These are phyloP conservation scores for Mechanitis mazaeus DNA, from an alignment of 2,888 invertebrate species.

Conservation along the genomic window DNA sequence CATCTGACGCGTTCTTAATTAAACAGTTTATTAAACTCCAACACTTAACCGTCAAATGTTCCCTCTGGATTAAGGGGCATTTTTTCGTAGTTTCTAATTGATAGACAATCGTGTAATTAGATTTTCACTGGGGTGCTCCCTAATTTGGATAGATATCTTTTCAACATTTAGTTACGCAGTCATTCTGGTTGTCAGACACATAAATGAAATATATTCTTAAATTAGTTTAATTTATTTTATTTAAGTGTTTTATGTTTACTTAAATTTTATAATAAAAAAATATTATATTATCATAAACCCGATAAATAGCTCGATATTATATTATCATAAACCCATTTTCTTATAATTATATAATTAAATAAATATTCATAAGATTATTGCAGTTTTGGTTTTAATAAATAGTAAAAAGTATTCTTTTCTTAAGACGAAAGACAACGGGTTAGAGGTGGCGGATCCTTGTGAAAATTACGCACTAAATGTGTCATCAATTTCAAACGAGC, in stretches of 20 bases:
- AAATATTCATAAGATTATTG: too few species aligned
- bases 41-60: slow-evolving; percentile 64
- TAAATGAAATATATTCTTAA: slow-evolving; percentile 20
- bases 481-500: slow-evolving; percentile 55
- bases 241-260: not conserved
- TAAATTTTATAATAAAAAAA: too few species aligned
- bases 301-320: too few species aligned
- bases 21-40: slow-evolving; percentile 72
- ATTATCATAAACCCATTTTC: too few species aligned
- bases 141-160: slow-evolving; percentile 36
- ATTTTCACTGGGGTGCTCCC: slow-evolving; percentile 49
- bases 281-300: too few species aligned
- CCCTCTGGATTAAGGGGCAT: slow-evolving; percentile 47
- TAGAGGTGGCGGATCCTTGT: slow-evolving; percentile 42
- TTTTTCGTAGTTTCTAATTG: slow-evolving; percentile 52
- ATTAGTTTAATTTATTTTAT: slow-evolving; percentile 7
- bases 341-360: too few species aligned
- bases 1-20: slow-evolving; percentile 65
- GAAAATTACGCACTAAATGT: slow-evolving; percentile 51
- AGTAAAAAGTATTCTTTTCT: not conserved
- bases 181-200: slow-evolving; percentile 28
- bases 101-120: slow-evolving; percentile 60
- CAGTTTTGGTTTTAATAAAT: too few species aligned
- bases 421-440: slow-evolving; percentile 34
- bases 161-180: slow-evolving; percentile 22